Conservation (phyloP, 1,140 invertebrate genomes). For the Drosophila lacteicornis region DNA sequence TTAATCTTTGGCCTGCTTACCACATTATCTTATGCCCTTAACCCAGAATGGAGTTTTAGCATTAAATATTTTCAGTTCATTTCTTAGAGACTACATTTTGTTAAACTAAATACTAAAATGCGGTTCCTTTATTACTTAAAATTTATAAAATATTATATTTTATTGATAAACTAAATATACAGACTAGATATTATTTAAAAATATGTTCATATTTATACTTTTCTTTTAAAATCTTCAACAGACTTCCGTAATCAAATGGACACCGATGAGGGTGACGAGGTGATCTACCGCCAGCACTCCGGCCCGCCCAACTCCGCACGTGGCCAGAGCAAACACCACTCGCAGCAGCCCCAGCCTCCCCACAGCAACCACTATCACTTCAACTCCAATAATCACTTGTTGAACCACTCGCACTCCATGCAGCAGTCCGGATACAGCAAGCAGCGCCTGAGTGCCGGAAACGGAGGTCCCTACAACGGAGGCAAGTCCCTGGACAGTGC, state of each 20-base stretch:
- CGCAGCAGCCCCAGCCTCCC: conserved; percentile 56
- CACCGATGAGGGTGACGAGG: conserved; percentile 75
- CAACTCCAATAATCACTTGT: conserved; percentile 80
- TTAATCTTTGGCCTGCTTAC: not conserved
- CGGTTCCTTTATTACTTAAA: too few relatives aligned
- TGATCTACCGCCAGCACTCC: conserved; percentile 70
- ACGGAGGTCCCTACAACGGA: conserved; percentile 67
- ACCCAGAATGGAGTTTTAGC: not conserved
- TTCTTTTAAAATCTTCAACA: not conserved
- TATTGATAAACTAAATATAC: not conserved
- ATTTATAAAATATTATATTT: too few relatives aligned
- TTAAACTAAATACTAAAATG: too few relatives aligned
- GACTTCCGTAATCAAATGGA: conserved; percentile 83
- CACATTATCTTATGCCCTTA: not conserved
- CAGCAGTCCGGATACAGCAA: conserved; percentile 79
- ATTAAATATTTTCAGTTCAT: too few relatives aligned
- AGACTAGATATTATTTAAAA: not conserved
- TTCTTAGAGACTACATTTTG: too few relatives aligned
- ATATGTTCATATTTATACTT: too few relatives aligned
- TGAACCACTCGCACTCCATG: conserved; percentile 80
- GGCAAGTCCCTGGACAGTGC: conserved; percentile 80
- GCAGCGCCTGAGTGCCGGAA: conserved; percentile 70
- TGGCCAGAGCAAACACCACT: conserved; percentile 36
- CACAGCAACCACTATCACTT: conserved; percentile 80
- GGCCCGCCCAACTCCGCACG: conserved; percentile 35